Evolutionary conservation across 2,888 invertebrate genomes (phyloP), one percentile per base, ranked within the genome.

Genomic region (Oeneis ivallda): DNA sequence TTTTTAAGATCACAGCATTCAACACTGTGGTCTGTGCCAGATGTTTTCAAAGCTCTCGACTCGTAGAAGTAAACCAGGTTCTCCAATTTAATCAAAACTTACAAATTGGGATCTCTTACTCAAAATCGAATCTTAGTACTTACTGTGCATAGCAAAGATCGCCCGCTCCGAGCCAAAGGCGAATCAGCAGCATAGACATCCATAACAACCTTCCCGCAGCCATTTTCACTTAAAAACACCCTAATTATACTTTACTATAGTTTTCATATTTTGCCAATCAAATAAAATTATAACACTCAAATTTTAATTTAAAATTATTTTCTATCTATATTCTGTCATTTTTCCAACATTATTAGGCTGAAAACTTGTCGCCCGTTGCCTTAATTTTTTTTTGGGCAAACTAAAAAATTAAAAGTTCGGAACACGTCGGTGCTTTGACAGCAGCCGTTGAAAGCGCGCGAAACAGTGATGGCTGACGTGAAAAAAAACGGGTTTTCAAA

Each of bases 121-220:
- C 66, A 64, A 67, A 66, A 59, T 59, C 66, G 41, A 39, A 60
- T 67, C 59, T 62, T 68, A 56, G 34, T 64, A 89, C 92, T 91
- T 82, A 92, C 92, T 92, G 92, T 64, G 92, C 90, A 74, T 90
- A 91, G 72, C 92, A 92, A 7, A 92, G 76, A 68, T 92, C 92
- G 1, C 92, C 85, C 11, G 92, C 90, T 47, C 86, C 87, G 17
- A 92, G 79, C 86, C 90, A 89, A 0, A 92, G 78, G 17, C 87
- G 81, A 39, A 90, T 77, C 49, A 89, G 79, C 59, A 84, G 85
- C 26, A 87, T 89, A 7, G 84, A 80, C 56, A 86, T 56, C 86
- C 92, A 91, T 59, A 92, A 70, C 8, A 88, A 74, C 65, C 74
- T 84, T 58, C 81, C 82, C 13, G 87, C 88, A 26, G 84, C 88